Percentiles rank a stretch among this genome's conserved stretches.
Conservation (phyloP, 2,113 vertebrate species). For the Agapornis roseicollis region DNA sequence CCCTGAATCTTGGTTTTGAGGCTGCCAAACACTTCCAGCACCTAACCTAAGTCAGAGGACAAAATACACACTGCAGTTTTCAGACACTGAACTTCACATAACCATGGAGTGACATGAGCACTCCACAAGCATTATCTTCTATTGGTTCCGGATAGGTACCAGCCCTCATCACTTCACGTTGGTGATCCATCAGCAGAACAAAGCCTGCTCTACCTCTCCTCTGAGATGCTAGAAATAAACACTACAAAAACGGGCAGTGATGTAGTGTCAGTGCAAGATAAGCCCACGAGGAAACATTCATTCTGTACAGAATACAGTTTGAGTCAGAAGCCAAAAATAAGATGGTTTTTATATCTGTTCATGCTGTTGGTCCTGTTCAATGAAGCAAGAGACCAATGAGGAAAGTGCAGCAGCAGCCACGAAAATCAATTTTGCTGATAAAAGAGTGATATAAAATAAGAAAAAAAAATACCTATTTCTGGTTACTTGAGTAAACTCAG, state of each 20-base stretch:
- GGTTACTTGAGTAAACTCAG: not conserved
- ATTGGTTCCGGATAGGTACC: not conserved
- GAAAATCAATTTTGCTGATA: not conserved
- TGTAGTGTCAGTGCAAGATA: accelerated
- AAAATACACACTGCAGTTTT: not conserved
- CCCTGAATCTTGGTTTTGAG: not conserved
- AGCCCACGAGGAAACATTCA: not conserved
- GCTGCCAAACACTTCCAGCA: not conserved
- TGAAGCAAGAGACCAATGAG: not conserved
- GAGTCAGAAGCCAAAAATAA: not conserved
- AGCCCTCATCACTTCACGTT: not conserved
- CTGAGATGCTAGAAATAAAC: not conserved
- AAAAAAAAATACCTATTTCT: not conserved
- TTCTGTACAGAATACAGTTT: not conserved
- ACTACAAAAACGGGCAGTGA: not conserved
- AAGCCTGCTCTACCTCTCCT: not conserved
- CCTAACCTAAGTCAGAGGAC: not conserved
- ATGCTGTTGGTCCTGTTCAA: not conserved
- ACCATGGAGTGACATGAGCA: not conserved
- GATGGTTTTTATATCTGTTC: not conserved
- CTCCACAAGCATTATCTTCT: not conserved
- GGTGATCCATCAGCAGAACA: not conserved
- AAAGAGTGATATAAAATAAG: not conserved
- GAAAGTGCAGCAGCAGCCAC: not conserved
- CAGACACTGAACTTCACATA: not conserved